Base-by-base conservation (phyloP, 2,888 invertebrate genomes). In the Meloe dianella region DNA sequence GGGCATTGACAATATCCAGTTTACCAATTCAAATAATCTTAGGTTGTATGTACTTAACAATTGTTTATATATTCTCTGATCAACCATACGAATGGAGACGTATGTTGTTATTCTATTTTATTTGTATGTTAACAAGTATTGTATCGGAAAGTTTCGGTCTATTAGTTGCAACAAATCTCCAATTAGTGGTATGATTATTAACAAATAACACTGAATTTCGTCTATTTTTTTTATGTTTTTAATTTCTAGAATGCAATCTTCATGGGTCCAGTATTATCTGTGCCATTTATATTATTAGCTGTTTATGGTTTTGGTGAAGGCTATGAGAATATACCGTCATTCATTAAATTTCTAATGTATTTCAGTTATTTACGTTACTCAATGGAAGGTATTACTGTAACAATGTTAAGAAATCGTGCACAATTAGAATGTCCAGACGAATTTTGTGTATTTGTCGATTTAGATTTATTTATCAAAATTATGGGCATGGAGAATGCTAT, bases 261-360 rank as follows among this genome's bases (percentile, higher is more conserved):
- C 82, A 85, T 96, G 75, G 97, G 96, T 0, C 96, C 97, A 17
- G 92, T 94, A 0, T 80, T 92, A 66, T 88, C 92, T 62, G 96
- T 96, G 6, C 97, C 97, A 0, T 85, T 97, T 12, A 93, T 97
- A 88, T 83, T 97, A 64, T 86, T 97, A 60, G 92, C 96, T 6
- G 93, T 92, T 0, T 93, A 93, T 79, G 94, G 97, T 32, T 91
- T 97, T 77, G 97, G 97, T 6, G 90, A 90, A 67, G 93, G 92
- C 1, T 86, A 87, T 74, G 85, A 85, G 61, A 82, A 78, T 61
- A 85, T 87, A 0, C 90, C 92, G 0, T 87, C 93, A 22, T 92
- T 96, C 0, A 90, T 97, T 81, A 88, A 89, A 72, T 85, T 96
- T 77, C 86, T 93, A 0, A 91, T 96, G 85, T 92, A 93, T 71